These are phyloP conservation scores for Cherax quadricarinatus DNA, from an alignment of 1,140 invertebrate genomes.

Conservation along the genomic window DNA sequence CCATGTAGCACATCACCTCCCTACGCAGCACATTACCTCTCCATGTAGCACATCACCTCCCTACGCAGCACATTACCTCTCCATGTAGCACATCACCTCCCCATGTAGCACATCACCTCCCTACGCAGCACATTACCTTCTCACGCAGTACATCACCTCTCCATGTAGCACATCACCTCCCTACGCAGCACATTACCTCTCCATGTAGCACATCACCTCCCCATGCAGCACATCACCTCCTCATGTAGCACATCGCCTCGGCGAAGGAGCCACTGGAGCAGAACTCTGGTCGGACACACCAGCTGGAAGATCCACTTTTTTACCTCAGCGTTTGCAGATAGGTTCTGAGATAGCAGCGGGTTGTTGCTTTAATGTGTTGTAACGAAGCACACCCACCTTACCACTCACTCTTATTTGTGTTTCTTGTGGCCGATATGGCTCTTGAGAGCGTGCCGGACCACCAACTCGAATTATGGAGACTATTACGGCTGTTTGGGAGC, in stretches of 20 bases:
- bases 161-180: neutral
- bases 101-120: neutral
- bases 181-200: too few species aligned
- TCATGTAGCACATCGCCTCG: too few species aligned
- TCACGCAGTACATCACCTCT: neutral
- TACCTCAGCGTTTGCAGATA: slow-evolving; percentile 27
- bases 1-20: too few species aligned
- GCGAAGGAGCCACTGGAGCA: too few species aligned
- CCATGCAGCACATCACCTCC: neutral
- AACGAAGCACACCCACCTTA: slow-evolving; percentile 33
- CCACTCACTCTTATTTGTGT: slow-evolving; percentile 28
- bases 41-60: neutral
- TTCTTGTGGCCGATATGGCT: neutral
- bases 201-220: neutral
- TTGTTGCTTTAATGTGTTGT: slow-evolving; percentile 40
- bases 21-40: too few species aligned
- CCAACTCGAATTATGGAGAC: slow-evolving; percentile 43
- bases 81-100: neutral
- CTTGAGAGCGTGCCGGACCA: slow-evolving; percentile 3
- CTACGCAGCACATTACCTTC: neutral
- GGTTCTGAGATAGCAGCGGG: neutral
- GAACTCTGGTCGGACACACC: too few species aligned
- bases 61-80: too few species aligned
- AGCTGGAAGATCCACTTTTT: neutral
- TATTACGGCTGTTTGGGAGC: slow-evolving; percentile 53